Conservation (phyloP, 2,797 vertebrate genomes). For the Ceryle rudis region DNA sequence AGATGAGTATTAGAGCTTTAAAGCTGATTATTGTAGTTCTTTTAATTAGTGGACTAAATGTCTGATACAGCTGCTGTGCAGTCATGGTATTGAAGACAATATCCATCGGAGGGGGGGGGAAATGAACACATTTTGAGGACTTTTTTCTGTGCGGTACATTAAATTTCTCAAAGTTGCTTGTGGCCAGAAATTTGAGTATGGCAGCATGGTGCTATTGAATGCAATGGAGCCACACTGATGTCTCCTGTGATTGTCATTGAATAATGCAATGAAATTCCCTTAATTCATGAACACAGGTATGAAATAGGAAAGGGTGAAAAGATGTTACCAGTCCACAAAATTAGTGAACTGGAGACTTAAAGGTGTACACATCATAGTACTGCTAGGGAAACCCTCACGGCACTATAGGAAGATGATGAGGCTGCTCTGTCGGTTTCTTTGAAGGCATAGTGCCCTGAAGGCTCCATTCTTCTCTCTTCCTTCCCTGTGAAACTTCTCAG, state of each 20-base stretch:
- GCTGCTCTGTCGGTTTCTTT: background rate
- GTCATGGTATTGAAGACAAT: conserved; percentile 7
- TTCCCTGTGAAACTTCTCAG: background rate
- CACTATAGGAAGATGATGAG: background rate
- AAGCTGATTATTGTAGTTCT: conserved; percentile 48
- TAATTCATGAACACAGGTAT: background rate
- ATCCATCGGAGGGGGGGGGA: background rate
- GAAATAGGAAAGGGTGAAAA: background rate
- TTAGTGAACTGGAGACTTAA: background rate
- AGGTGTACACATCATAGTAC: background rate
- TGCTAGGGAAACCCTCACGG: background rate
- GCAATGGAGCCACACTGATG: background rate
- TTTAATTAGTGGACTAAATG: conserved; percentile 53
- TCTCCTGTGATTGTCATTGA: background rate
- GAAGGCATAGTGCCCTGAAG: background rate
- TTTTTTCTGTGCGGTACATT: background rate
- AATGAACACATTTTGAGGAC: background rate
- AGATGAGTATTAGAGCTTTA: conserved; percentile 23
- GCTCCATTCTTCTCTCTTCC: background rate
- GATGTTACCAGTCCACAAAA: background rate
- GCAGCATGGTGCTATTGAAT: background rate
- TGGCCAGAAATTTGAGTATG: background rate
- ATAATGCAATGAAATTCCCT: background rate
- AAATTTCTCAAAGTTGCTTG: background rate
- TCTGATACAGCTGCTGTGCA: conserved; percentile 35